A percentile compares a stretch with the other conserved stretches of the same genome.
Conservation (phyloP, 2,797 vertebrate species). For the Danio kyathit region DNA sequence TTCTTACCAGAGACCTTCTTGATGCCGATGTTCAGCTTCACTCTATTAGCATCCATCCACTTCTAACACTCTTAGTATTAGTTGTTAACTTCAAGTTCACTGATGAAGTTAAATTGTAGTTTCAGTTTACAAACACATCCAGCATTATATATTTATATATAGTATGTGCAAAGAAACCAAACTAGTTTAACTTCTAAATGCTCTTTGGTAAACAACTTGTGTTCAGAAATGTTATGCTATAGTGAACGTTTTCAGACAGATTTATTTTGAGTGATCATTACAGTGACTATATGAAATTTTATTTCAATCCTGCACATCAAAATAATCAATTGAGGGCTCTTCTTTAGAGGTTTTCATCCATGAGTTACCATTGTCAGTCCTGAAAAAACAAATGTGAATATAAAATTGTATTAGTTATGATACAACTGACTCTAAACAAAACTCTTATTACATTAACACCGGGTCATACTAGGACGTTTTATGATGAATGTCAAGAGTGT, state of each 20-base stretch:
- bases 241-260: not conserved
- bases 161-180: not conserved
- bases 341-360: conserved; percentile 88
- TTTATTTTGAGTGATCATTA: conserved; percentile 50
- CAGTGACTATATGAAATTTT: conserved; percentile 14
- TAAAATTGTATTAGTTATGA: not conserved
- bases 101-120: not conserved
- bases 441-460: not conserved
- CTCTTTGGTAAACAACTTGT: conserved; percentile 5
- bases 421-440: not conserved
- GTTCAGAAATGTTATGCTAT: not conserved
- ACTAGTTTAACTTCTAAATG: not conserved
- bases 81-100: not conserved
- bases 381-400: conserved; percentile 68
- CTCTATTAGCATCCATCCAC: not conserved
- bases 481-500: not conserved
- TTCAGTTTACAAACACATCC: not conserved
- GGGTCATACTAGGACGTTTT: not conserved
- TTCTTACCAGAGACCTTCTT: not conserved
- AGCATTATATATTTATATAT: not conserved
- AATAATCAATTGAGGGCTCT: conserved; percentile 95
- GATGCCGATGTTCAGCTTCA: not conserved
- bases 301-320: conserved; percentile 94
- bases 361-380: conserved; percentile 76
- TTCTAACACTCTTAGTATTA: not conserved